These are phyloP conservation scores for Campaea margaritaria DNA, from an alignment of 2,888 invertebrate species.

Conservation along the genomic window DNA sequence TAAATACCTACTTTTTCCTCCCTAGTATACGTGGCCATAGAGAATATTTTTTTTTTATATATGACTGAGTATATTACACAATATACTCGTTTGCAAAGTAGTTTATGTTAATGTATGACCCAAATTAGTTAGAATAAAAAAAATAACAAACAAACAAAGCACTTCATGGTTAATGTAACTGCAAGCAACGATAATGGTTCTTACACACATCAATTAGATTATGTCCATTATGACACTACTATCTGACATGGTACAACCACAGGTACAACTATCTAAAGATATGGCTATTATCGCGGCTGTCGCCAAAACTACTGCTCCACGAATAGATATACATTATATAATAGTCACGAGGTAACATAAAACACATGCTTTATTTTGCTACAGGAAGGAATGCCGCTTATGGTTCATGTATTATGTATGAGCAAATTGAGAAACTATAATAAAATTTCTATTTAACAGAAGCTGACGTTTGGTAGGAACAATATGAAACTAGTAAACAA, in stretches of 20 bases:
- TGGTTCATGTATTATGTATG: too few species aligned
- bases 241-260: constrained; percentile 1
- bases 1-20: too few species aligned
- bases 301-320: constrained; percentile 40
- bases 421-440: too few species aligned
- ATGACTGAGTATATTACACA: too few species aligned
- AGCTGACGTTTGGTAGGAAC: too few species aligned
- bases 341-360: constrained; percentile 33
- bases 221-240: not conserved
- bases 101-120: not conserved
- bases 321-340: constrained; percentile 38
- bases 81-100: not conserved
- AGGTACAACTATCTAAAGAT: constrained; percentile 10
- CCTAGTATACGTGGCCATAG: too few species aligned
- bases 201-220: not conserved
- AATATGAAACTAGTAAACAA: too few species aligned
- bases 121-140: not conserved
- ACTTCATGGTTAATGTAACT: not conserved
- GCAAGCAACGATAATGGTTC: not conserved
- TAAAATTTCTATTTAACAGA: too few species aligned
- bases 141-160: not conserved
- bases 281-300: constrained; percentile 27
- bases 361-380: not conserved
- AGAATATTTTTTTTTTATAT: too few species aligned
- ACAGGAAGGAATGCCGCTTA: too few species aligned